A percentile compares a stretch with the other conserved stretches of the same genome.
These are phyloP conservation scores for Python bivittatus DNA, from an alignment of 2,113 vertebrate species.

Conservation along the genomic window DNA sequence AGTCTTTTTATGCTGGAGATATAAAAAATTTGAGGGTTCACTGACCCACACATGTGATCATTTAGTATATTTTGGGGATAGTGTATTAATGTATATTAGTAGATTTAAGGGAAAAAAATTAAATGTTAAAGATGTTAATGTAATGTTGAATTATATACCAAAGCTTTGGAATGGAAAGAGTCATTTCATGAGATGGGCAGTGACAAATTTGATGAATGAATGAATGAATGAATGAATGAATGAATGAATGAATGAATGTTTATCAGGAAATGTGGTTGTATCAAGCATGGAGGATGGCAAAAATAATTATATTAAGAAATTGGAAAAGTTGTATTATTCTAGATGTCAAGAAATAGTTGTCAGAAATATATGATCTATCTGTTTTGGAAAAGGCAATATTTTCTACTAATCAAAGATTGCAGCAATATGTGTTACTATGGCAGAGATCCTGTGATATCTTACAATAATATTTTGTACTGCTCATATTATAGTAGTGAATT, in stretches of 20 bases:
- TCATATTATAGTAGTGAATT: too few species aligned
- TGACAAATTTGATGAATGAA: too few species aligned
- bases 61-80: background rate
- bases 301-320: background rate
- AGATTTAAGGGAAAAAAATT: background rate
- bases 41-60: background rate
- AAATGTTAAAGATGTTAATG: background rate
- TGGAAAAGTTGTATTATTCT: background rate
- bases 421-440: background rate
- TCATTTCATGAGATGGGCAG: too few species aligned
- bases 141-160: background rate
- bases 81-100: background rate
- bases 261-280: background rate
- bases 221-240: too few species aligned
- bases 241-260: too few species aligned
- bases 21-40: background rate
- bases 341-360: background rate
- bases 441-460: background rate
- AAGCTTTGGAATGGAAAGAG: too few species aligned
- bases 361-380: background rate
- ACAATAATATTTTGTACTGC: background rate
- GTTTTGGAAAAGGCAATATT: background rate
- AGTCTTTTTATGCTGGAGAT: background rate
- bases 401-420: background rate
- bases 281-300: background rate